Conservation (phyloP, 2,113 vertebrate species). For the Andinoacara biseriatus region DNA sequence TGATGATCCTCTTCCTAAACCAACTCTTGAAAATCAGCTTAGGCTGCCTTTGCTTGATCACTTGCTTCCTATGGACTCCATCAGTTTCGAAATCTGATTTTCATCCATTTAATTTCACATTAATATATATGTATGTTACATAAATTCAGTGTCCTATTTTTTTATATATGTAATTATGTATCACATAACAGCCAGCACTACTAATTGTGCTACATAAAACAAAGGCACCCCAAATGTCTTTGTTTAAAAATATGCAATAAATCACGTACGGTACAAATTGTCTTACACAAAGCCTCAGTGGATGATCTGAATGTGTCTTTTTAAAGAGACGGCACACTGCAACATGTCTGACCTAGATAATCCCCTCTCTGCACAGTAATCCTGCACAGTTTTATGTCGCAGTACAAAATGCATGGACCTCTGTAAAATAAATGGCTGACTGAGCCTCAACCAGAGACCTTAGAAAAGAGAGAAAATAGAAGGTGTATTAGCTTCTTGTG, state of each 20-base stretch:
- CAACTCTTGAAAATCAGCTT: slow-evolving; percentile 22
- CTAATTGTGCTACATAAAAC: background rate
- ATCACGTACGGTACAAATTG: background rate
- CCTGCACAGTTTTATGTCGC: slow-evolving; percentile 47
- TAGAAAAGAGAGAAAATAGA: background rate
- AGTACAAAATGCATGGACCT: slow-evolving; percentile 19
- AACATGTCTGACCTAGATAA: slow-evolving; percentile 69
- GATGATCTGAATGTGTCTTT: slow-evolving; percentile 17
- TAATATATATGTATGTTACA: background rate
- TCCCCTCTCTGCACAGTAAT: slow-evolving; percentile 49
- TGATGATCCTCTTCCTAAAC: slow-evolving; percentile 46
- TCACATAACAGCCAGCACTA: background rate
- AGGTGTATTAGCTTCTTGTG: background rate
- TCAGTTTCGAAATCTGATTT: background rate
- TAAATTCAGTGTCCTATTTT: background rate
- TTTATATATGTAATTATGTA: background rate
- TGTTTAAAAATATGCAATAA: background rate
- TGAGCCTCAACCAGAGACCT: background rate
- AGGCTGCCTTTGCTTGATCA: background rate
- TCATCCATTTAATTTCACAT: background rate
- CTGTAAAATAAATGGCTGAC: background rate
- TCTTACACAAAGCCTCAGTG: background rate
- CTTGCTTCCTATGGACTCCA: background rate
- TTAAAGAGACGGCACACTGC: slow-evolving; percentile 39
- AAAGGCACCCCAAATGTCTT: background rate